A percentile compares a stretch with the other conserved stretches of the same genome.
phyloP scores from a whole-genome alignment of 2,113 vertebrate species.

The Ramphastos sulfuratus region DNA sequence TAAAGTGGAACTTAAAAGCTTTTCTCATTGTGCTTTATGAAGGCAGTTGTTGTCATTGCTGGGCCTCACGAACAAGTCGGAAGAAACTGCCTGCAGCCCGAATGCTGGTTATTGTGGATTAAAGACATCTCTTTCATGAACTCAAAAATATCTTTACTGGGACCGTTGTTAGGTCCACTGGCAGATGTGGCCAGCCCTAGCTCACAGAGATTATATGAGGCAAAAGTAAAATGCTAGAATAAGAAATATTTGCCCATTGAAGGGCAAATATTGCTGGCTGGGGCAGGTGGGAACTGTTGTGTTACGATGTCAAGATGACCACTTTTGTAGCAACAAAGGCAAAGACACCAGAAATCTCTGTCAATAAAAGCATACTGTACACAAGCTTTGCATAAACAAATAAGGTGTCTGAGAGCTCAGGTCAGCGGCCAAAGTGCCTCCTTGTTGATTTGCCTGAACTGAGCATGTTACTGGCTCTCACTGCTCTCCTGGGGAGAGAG shows the following conservation, averaged over 20 bases:
- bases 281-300: neutral
- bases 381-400: neutral
- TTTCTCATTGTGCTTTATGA: neutral
- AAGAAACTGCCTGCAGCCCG: constrained; percentile 69
- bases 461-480: neutral
- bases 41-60: neutral
- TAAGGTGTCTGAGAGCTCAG: neutral
- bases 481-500: neutral
- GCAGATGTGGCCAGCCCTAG: neutral
- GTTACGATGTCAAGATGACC: neutral
- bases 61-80: constrained; percentile 27
- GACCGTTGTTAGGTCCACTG: no score
- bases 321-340: neutral
- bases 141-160: constrained; percentile 66
- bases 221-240: neutral
- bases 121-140: constrained; percentile 39
- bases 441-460: neutral
- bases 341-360: neutral
- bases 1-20: constrained; percentile 19
- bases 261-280: neutral
- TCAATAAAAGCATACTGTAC: neutral
- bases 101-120: constrained; percentile 75
- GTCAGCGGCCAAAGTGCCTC: neutral
- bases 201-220: neutral
- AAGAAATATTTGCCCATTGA: neutral